These are phyloP conservation scores for Zosterops borbonicus DNA, from an alignment of 2,113 vertebrate genomes.

Conservation along the genomic window DNA sequence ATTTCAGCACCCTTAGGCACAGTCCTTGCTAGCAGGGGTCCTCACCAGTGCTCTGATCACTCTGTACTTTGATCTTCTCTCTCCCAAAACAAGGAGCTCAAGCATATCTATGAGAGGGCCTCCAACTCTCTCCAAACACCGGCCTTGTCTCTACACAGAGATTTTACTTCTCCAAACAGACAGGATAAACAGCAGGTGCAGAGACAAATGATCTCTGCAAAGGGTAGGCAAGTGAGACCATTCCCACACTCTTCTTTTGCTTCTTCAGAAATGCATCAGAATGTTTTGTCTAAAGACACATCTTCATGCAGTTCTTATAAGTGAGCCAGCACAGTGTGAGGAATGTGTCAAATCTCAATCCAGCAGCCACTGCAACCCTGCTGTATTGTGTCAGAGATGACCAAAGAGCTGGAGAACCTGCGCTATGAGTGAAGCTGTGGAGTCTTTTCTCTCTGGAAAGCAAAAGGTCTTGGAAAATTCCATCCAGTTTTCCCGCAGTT, in stretches of 20 bases:
- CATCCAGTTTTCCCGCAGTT: neutral
- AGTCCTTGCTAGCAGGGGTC: neutral
- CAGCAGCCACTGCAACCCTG: neutral
- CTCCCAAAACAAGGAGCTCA: neutral
- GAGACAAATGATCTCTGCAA: neutral
- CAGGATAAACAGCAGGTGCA: neutral
- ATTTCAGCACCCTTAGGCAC: neutral
- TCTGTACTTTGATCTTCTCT: neutral
- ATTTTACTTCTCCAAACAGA: neutral
- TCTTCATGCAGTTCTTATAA: neutral
- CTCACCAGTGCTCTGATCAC: no score
- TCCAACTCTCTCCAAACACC: neutral
- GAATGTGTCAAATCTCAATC: neutral
- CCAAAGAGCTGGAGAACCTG: neutral
- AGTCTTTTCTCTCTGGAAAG: neutral
- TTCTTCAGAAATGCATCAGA: neutral
- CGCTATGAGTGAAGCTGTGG: no score
- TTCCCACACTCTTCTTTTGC: no score
- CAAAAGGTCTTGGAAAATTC: neutral
- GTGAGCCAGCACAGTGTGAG: no score
- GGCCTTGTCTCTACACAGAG: neutral
- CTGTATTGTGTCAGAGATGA: neutral
- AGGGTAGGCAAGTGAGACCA: no score
- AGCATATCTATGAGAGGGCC: rapidly evolving
- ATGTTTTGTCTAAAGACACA: neutral